Evolutionary conservation across 1,140 invertebrate genomes (phyloP).

Genomic region (Prorops nasuta): DNA sequence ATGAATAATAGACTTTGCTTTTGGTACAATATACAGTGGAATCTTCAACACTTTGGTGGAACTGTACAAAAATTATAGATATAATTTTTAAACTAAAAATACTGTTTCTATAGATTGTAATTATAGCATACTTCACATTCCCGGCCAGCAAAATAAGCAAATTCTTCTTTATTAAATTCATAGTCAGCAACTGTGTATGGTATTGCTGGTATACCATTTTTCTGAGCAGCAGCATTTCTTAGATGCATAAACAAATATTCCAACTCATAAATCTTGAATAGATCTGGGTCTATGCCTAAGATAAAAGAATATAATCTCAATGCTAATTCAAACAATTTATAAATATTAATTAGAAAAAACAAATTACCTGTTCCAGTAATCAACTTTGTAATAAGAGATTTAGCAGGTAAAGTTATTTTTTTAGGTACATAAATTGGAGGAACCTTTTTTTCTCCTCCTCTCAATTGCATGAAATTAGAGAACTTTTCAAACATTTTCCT

Average conservation of each 20-base stretch:
- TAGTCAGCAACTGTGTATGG: constrained; percentile 44
- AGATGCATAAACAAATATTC: constrained; percentile 55
- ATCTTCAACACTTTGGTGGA: too few relatives aligned
- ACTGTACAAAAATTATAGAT: too few relatives aligned
- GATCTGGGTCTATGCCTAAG: constrained; percentile 24
- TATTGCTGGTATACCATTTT: constrained; percentile 30
- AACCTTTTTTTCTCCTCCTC: constrained; percentile 1
- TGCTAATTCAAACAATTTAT: neutral
- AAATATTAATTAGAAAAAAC: too few relatives aligned
- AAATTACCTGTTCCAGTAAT: too few relatives aligned
- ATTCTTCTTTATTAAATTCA: constrained; percentile 57
- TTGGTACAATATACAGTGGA: too few relatives aligned
- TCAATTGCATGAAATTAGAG: constrained; percentile 1
- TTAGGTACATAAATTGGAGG: constrained; percentile 15
- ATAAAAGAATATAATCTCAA: constrained; percentile 4
- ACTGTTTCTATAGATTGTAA: too few relatives aligned
- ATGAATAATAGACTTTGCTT: too few relatives aligned
- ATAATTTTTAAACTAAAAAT: too few relatives aligned
- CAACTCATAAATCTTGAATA: constrained; percentile 58
- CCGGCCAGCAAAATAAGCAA: too few relatives aligned
- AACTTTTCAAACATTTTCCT: constrained; percentile 9
- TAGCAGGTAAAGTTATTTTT: neutral
- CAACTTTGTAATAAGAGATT: constrained; percentile 14
- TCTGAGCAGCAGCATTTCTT: constrained; percentile 41
- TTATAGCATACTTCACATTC: too few relatives aligned